Base-by-base conservation (phyloP, 2,797 vertebrate genomes). In the Melanotaenia trifasciata region DNA sequence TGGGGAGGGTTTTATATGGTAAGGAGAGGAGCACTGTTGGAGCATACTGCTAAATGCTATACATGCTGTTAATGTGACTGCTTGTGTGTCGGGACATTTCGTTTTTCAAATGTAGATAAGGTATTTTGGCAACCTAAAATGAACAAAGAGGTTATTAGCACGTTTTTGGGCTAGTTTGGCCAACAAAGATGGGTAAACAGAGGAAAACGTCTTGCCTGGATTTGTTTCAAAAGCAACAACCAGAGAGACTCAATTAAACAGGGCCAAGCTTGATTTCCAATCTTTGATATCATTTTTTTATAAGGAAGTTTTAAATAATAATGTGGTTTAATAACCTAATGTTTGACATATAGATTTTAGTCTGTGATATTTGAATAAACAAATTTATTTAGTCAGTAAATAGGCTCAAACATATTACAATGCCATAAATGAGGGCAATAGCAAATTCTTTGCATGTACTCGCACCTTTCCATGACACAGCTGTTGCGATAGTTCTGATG, bases 401-500 rank as follows among this genome's bases (percentile, higher is more conserved):
- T 51, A 22, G 24, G 9, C 11, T 56, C 6, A 58, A 8, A 40
- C 32, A 70, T 58, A 35, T 7, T 13, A 24, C 2, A 22, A 0
- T n/a, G 40, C 32, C 11, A 38, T 40, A 50, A 16, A 12, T 3
- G 4, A 59, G 26, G 4, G 2, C 2, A 59, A 36, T 14, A 66
- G 63, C 16, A 43, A 51, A 43, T 32, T 72, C 14, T 56, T 24
- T 22, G 53, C 33, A 47, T 35, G 18, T 38, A 5, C 64, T 54
- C 79, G 81, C 82, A 93, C 95, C 93, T 97, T 98, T 63, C 96
- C 96, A 0, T 95, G 91, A 84, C 97, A 98, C 24, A 87, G 94
- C 86, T 97, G 96, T 90, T 95, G 96, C 3, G 96, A 96, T 18
- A 97, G 93, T 58, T 96, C 96, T 40, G 96, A 96, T 0, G 96